Base-by-base conservation (phyloP, 2,113 vertebrate species). In the Girardinichthys multiradiatus region DNA sequence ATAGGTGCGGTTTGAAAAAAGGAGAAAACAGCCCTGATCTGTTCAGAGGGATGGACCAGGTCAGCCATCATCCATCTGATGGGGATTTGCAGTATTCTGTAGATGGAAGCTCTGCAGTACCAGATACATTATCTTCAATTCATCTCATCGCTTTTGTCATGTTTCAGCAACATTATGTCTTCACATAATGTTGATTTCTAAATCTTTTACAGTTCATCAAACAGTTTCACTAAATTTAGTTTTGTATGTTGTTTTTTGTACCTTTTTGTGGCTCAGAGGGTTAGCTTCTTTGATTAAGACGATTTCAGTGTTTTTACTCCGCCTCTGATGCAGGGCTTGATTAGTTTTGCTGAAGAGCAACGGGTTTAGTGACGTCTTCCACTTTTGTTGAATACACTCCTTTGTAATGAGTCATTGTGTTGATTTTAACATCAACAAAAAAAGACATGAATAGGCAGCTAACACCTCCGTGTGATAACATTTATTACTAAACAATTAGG, bases 141-240 rank as follows among this genome's bases (percentile, higher is more conserved):
- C 31, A 77, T 71, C 70, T 48, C 66, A 58, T 64, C 7, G 15
- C 39, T 19, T 76, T 19, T 69, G 9, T 65, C 68, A 68, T 62
- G 12, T 76, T 70, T 27, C 70, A 83, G 62, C 67, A 59, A 72
- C 79, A 75, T 85, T 35, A 79, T 60, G 33, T 68, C 15, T 17
- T 31, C 39, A 51, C 26, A 58, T 57, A 66, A 54, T 73, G 30
- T 71, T 57, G 37, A 75, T 65, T 28, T 27, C 30, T 42, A 19
- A 58, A 67, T 74, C 13, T 13, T n/a, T 17, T 68, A 7, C n/a
- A 64, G 24, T 27, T 31, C 64, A 82, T 74, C 10, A 78, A 63
- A 60, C 24, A 9, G n/a, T 61, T 65, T 72, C 28, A 70, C 80
- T 66, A 26, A 14, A 72, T 57, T 45, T 45, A 1, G 26, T 48